Percentiles rank a stretch among this genome's conserved stretches.
phyloP scores from a whole-genome alignment of 2,888 invertebrate genomes.

The Scrobipalpa atriplicella region DNA sequence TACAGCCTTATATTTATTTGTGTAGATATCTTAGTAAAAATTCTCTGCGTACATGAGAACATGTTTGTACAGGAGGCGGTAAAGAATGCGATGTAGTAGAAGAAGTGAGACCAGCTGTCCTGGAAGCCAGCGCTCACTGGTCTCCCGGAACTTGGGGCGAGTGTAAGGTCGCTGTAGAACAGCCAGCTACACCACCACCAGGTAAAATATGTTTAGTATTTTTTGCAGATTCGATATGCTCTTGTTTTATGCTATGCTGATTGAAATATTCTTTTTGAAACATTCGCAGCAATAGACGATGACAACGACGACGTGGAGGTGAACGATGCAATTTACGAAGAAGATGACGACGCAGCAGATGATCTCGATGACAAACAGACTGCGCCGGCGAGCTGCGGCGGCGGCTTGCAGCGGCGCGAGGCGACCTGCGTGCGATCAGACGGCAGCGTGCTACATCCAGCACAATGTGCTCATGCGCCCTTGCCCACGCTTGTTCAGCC shows the following conservation, averaged over 20 bases:
- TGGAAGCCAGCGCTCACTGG: constrained; percentile 80
- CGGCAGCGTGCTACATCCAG: constrained; percentile 71
- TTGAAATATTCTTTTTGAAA: not conserved
- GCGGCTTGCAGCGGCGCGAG: constrained; percentile 82
- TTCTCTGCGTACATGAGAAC: not conserved
- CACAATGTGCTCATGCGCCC: constrained; percentile 76
- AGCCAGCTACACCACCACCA: constrained; percentile 53
- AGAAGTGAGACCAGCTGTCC: constrained; percentile 67
- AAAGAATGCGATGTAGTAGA: constrained; percentile 75
- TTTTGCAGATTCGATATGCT: not conserved
- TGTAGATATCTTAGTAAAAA: not conserved
- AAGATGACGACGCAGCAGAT: constrained; percentile 61
- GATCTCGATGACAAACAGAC: constrained; percentile 51
- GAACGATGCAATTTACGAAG: constrained; percentile 69
- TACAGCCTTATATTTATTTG: too few relatives aligned
- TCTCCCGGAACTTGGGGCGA: constrained; percentile 79
- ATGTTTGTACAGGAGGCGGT: constrained; percentile 60
- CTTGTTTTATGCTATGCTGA: not conserved
- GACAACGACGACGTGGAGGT: constrained; percentile 56
- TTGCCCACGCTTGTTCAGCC: constrained; percentile 81
- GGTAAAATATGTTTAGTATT: constrained; percentile 40
- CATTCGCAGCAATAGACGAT: constrained; percentile 8
- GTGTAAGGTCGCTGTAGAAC: constrained; percentile 72
- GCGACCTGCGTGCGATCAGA: constrained; percentile 80
- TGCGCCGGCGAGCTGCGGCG: constrained; percentile 74